phyloP scores from a whole-genome alignment of 2,113 vertebrate genomes.

The Saguinus imperator region DNA sequence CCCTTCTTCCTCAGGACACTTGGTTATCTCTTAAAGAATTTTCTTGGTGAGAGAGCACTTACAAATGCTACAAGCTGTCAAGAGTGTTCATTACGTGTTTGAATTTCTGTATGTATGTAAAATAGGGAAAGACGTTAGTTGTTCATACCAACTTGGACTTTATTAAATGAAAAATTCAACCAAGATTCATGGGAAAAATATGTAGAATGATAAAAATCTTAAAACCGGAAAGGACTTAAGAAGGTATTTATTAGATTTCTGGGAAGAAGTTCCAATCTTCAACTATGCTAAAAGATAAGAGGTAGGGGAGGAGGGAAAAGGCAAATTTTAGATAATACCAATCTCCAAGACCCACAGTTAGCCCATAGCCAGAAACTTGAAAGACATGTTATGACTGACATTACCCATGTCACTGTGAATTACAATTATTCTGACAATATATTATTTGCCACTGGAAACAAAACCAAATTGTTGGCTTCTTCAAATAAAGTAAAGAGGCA shows the following conservation, averaged over 20 bases:
- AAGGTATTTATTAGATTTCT: constrained; percentile 15
- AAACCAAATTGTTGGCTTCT: background rate
- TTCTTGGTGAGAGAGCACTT: background rate
- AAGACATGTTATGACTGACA: background rate
- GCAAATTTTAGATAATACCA: background rate
- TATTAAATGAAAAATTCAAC: background rate
- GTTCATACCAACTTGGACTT: background rate
- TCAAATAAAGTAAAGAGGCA: background rate
- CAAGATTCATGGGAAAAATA: background rate
- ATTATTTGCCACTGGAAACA: background rate
- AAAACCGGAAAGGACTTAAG: background rate
- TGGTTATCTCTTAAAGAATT: background rate
- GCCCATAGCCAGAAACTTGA: background rate
- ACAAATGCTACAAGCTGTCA: background rate
- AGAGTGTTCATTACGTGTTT: background rate
- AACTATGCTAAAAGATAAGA: background rate
- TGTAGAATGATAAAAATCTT: background rate
- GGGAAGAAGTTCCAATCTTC: background rate
- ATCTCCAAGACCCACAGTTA: background rate
- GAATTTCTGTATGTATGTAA: background rate
- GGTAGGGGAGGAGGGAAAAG: background rate
- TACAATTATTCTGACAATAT: background rate
- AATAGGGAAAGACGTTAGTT: background rate
- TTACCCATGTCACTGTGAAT: background rate
- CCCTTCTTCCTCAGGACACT: background rate